Conservation (phyloP, 1,140 invertebrate genomes). For the Pogonomyrmex californicus region DNA sequence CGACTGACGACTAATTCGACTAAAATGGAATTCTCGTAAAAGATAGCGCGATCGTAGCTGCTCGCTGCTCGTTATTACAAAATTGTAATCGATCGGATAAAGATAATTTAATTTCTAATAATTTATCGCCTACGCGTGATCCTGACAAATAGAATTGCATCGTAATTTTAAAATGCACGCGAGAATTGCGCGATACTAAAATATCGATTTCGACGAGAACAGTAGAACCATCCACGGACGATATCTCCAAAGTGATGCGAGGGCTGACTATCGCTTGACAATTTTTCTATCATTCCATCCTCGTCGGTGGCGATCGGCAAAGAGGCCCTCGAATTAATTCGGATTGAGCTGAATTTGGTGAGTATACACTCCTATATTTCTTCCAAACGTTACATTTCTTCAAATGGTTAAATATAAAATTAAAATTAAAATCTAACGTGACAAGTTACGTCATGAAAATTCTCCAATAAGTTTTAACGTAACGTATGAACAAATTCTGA, state of each 20-base stretch:
- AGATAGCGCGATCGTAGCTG: not conserved
- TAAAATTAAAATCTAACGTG: not conserved
- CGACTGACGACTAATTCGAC: not conserved
- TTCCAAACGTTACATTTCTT: not conserved
- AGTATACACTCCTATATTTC: not conserved
- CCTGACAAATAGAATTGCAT: not conserved
- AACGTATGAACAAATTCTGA: not conserved
- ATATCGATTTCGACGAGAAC: not conserved
- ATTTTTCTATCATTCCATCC: constrained; percentile 24
- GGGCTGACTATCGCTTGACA: not conserved
- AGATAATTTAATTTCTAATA: not conserved
- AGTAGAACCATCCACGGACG: not conserved
- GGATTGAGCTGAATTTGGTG: not conserved
- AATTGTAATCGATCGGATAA: not conserved
- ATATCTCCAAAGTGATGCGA: constrained; percentile 25
- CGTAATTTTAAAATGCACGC: constrained; percentile 5
- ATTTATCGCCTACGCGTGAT: not conserved
- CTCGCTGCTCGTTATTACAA: too few species aligned
- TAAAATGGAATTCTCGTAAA: not conserved
- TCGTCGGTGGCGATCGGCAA: not conserved
- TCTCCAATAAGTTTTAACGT: not conserved
- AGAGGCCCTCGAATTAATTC: not conserved
- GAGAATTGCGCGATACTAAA: not conserved
- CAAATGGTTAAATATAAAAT: not conserved
- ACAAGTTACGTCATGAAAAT: not conserved